Base-by-base conservation (phyloP, 2,888 invertebrate genomes). In the Gymnosoma rotundatum region DNA sequence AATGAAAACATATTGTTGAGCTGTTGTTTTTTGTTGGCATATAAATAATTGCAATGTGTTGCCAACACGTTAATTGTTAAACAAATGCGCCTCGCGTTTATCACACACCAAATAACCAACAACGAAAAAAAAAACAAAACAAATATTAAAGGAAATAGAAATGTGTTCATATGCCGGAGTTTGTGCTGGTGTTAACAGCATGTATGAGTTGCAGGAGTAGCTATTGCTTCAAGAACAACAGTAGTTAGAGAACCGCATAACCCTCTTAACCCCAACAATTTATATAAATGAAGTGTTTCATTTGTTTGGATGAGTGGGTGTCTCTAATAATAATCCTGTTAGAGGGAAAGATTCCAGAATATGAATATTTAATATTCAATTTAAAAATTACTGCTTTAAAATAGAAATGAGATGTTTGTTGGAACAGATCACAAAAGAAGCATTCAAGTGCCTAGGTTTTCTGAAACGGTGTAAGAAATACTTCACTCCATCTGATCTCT, bases 11-110 rank as follows among this genome's bases (percentile, higher is more conserved):
- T 80, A 80, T 63, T 79, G 60, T 72, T 48, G 48, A 18, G 16
- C 36, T 54, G 45, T 36, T 63, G 21, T 60, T 78, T 45, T 66
- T 72, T 72, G 75, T 64, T 73, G 63, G 58, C 83, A 83, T 87
- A 88, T 89, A 89, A 89, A 89, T 90, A 89, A 89, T 88, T 88
- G 89, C 90, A 90, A 88, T 89, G 89, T 90, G 91, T 89, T 90
- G 88, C 90, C 88, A 87, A 85, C 85, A 86, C 83, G 86, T 86
- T 91, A 91, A 91, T 91, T 91, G 91, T 89, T 90, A 89, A 90
- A 88, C 90, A 90, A 90, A 91, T 88, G 88, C 87, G 88, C 70
- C 36, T 56, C 78, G 74, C 90, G 90, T 89, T 90, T 90, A 90
- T 90, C 91, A 90, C 89, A 89, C 89, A 88, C 83, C 88, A 86